Conservation (phyloP, 2,797 vertebrate species). For the Catharus ustulatus region DNA sequence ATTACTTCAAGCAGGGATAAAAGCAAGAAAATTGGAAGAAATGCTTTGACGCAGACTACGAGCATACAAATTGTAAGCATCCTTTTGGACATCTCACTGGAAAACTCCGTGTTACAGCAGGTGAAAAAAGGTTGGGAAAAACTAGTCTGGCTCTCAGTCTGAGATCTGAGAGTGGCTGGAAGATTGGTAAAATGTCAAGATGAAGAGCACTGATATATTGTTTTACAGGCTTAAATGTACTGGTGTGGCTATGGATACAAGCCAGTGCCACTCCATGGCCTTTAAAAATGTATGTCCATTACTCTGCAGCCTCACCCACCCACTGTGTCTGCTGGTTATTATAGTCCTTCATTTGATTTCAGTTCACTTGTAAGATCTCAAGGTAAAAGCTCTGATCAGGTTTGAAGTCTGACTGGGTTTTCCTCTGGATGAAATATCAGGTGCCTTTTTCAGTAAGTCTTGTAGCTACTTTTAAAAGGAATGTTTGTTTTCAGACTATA, state of each 20-base stretch:
- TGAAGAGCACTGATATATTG: not conserved
- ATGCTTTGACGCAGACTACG: not conserved
- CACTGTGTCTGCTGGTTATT: not conserved
- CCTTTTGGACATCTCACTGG: not conserved
- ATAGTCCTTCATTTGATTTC: not conserved
- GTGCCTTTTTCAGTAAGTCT: not conserved
- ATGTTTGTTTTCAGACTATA: not conserved
- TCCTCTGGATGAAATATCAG: not conserved
- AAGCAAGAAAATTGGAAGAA: constrained; percentile 38
- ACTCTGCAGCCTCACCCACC: not conserved
- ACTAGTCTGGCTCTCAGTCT: not conserved
- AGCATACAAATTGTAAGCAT: not conserved
- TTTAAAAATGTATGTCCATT: not conserved
- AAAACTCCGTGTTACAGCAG: not conserved
- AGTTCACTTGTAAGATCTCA: not conserved
- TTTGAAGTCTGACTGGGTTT: not conserved
- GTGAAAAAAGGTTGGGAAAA: not conserved
- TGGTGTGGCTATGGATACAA: not conserved
- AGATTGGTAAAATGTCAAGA: not conserved
- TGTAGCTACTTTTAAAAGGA: not conserved
- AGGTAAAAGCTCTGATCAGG: not conserved
- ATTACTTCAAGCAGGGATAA: constrained; percentile 41
- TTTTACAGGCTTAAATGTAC: not conserved
- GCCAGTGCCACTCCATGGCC: not conserved
- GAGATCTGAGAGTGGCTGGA: not conserved